phyloP scores from a whole-genome alignment of 23 tunicate genomes.

The Trididemnum clinides region DNA sequence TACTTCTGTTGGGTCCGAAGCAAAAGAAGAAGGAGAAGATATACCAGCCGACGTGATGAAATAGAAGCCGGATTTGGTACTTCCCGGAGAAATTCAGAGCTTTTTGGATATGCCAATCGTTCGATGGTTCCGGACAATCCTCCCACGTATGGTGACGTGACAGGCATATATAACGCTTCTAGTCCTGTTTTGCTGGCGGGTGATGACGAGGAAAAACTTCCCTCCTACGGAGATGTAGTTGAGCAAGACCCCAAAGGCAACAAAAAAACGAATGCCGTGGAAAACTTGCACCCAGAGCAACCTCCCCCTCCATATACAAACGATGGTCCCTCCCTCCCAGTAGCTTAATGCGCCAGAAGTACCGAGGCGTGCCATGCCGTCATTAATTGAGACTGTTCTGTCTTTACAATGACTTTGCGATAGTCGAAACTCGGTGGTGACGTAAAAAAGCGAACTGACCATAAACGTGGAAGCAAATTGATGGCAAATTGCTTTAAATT shows the following conservation, averaged over 20 bases:
- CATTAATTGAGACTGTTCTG: neutral
- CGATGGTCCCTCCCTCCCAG: too few relatives aligned
- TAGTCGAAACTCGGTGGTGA: too few relatives aligned
- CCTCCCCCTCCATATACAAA: neutral
- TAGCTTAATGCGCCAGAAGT: too few relatives aligned
- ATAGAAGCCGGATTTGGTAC: neutral
- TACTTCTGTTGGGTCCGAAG: conserved; percentile 15
- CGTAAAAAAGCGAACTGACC: too few relatives aligned
- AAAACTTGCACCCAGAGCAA: neutral
- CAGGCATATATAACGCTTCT: neutral
- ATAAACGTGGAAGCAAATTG: too few relatives aligned
- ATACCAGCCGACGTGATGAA: neutral
- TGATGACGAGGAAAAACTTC: neutral
- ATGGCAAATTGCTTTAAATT: too few relatives aligned
- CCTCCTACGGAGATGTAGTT: conserved; percentile 15
- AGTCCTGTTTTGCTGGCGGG: neutral
- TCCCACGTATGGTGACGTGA: neutral
- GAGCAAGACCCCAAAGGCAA: neutral
- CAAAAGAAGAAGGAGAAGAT: neutral
- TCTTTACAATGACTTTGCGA: neutral
- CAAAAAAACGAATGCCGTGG: neutral
- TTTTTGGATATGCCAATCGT: neutral
- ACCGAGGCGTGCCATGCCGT: too few relatives aligned
- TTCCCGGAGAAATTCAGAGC: neutral
- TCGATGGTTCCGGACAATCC: neutral